phyloP scores from a whole-genome alignment of 2,113 vertebrate species.

The Pantherophis guttatus region DNA sequence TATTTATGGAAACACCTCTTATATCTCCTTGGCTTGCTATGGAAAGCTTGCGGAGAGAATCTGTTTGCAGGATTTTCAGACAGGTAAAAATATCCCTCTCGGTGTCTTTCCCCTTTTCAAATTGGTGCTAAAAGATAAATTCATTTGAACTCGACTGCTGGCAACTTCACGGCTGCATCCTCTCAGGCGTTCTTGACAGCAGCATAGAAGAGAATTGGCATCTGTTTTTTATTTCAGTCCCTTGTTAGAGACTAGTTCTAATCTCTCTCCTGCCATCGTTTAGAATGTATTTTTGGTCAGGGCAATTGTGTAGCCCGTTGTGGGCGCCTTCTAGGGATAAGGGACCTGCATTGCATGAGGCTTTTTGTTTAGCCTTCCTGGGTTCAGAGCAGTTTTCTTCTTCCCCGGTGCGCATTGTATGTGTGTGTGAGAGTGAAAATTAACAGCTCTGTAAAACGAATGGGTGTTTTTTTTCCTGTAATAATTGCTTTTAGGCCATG shows the following conservation, averaged over 20 bases:
- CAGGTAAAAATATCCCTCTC: not conserved
- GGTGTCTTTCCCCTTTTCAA: not conserved
- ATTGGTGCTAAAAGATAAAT: not conserved
- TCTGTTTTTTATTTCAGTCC: not conserved
- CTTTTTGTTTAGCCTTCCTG: not conserved
- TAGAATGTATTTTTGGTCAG: not conserved
- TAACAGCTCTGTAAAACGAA: not conserved
- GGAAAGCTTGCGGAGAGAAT: not conserved
- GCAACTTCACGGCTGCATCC: not conserved
- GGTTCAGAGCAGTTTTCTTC: not conserved
- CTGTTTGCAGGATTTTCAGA: not conserved
- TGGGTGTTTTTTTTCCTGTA: not conserved
- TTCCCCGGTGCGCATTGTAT: not conserved
- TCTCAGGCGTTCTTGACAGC: not conserved
- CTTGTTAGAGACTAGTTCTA: too few relatives aligned
- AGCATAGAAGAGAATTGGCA: not conserved
- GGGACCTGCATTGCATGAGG: not conserved
- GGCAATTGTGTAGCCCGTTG: not conserved
- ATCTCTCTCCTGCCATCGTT: not conserved
- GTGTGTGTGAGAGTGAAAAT: not conserved
- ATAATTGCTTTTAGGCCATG: not conserved
- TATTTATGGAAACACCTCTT: not conserved
- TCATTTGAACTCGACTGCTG: not conserved
- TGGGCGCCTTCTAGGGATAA: not conserved
- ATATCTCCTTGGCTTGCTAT: not conserved